Evolutionary conservation across 2,113 vertebrate species (phyloP), one percentile per base, ranked within the genome.

Genomic region (Callipepla squamata): DNA sequence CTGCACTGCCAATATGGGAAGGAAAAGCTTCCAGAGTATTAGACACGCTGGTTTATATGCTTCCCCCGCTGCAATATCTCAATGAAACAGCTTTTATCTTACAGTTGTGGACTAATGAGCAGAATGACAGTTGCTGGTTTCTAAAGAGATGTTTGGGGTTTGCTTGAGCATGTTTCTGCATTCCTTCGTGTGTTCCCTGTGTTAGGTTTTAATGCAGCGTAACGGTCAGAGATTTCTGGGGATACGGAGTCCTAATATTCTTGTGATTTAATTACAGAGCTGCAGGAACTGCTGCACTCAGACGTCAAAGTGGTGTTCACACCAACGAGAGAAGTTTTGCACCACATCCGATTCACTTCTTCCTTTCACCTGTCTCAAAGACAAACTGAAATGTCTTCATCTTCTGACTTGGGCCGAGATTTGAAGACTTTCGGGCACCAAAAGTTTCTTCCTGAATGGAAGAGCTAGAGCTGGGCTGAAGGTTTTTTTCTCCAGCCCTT

Each of bases 321-420:
- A 85, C 73, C 59, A 74, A 0, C 11, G 44, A 79, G 76, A 47
- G 30, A 45, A 63, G 55, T 83, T 88, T 84, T 67, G 67, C 61
- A 80, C 80, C 69, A 53, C 25, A 4, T 85, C 61, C 26, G 19
- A 93, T 92, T 59, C 59, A 34, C 76, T 65, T 58, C 76, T 93
- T 51, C 81, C 93, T 77, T 89, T 93, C 88, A 96, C 93, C 92
- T 87, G 93, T 78, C 84, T 87, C 22, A 62, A 79, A 90, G 90
- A 93, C 75, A 91, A 63, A 95, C 90, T 86, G 90, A 93, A 95
- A 81, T 45, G 73, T 17, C 87, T 88, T 84, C 30, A 72, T 80
- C 79, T 80, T 70, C 86, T 84, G 22, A 38, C 47, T n/a, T 32
- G 53, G 76, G 45, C 79, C 44, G 26, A 72, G 75, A 45, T 72